These are phyloP conservation scores for Meles meles DNA, from an alignment of 2,113 vertebrate species.

Conservation along the genomic window DNA sequence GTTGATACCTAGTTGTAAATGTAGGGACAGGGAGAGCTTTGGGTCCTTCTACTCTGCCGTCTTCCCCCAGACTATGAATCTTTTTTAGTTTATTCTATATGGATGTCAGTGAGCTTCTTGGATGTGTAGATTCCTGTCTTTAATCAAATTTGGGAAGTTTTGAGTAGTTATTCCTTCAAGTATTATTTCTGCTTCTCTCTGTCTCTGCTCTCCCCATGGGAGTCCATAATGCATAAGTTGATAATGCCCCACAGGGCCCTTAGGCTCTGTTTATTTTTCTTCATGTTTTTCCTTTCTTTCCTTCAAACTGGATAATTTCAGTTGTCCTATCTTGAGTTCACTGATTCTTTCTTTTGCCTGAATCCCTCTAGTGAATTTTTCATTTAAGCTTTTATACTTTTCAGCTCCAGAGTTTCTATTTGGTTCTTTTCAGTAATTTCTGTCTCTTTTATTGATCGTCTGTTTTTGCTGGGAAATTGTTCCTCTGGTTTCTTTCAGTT, in stretches of 20 bases:
- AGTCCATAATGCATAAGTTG: background rate
- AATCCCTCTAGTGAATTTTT: background rate
- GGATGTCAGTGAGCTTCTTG: background rate
- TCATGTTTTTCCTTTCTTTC: background rate
- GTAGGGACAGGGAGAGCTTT: background rate
- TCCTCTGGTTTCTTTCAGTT: background rate
- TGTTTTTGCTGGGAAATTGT: background rate
- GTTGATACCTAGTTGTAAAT: background rate
- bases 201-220: background rate
- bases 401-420: background rate
- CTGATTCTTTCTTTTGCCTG: background rate
- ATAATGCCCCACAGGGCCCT: background rate
- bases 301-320: background rate
- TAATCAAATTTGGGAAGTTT: background rate
- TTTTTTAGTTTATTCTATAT: background rate
- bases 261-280: background rate
- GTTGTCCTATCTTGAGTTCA: background rate
- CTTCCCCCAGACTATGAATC: background rate
- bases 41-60: background rate
- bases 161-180: background rate
- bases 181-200: background rate
- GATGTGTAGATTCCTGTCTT: background rate
- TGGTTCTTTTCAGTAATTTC: background rate
- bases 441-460: background rate
- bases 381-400: background rate